Base-by-base conservation (phyloP, 2,888 invertebrate species). In the Alviniconcha strummeri region DNA sequence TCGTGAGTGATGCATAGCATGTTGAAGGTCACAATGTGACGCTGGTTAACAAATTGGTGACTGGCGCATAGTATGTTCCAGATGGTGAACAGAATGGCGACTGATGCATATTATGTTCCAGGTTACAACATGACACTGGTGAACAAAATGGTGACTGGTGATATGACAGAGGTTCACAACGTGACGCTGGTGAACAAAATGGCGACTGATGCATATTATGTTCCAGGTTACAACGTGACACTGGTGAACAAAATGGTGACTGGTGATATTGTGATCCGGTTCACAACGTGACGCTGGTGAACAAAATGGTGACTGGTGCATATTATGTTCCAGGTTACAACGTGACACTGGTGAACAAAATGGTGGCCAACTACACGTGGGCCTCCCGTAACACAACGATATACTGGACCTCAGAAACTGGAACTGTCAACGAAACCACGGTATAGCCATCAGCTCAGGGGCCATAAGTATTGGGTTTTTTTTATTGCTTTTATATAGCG, bases 1-100 rank as follows among this genome's bases (percentile, higher is more conserved):
- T n/a, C n/a, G n/a, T n/a, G n/a, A n/a, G n/a, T n/a, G n/a, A n/a
- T n/a, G n/a, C n/a, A n/a, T n/a, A n/a, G n/a, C n/a, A n/a, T n/a
- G n/a, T n/a, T n/a, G n/a, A n/a, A n/a, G n/a, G n/a, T 76, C 64
- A 82, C 54, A 82, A 82, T 17, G n/a, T 82, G 17, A 82, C 82
- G 7, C 52, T n/a, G n/a, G n/a, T n/a, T n/a, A n/a, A n/a, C n/a
- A n/a, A n/a, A n/a, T 55, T n/a, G n/a, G n/a, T n/a, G n/a, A n/a
- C n/a, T n/a, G n/a, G n/a, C n/a, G n/a, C n/a, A n/a, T n/a, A n/a
- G n/a, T n/a, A n/a, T n/a, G n/a, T n/a, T n/a, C n/a, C n/a, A n/a
- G n/a, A n/a, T n/a, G n/a, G n/a, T n/a, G n/a, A n/a, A n/a, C n/a
- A n/a, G n/a, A n/a, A n/a, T n/a, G n/a, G n/a, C n/a, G n/a, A n/a